Base-by-base conservation (phyloP, 2,888 invertebrate genomes). In the Agriopis marginaria region DNA sequence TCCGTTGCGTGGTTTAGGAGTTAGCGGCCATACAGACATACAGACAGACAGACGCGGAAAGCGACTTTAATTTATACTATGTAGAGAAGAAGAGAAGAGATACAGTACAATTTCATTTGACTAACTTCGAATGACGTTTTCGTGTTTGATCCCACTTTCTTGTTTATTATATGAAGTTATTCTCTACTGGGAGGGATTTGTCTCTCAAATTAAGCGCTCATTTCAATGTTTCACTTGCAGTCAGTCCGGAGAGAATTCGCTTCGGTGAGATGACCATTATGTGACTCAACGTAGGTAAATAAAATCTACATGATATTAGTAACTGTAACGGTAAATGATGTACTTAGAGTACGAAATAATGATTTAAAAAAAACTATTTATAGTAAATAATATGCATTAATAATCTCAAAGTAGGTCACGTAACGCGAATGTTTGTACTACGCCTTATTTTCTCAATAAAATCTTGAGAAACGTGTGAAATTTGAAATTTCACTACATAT, bases 261-360 rank as follows among this genome's bases (percentile, higher is more conserved):
- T 32, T 23, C 53, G 51, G 44, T 42, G 42, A 40, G 60, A 17
- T 7, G 23, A 12, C 44, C 62, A 14, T 50, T 45, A 23, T 61
- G 68, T 61, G 60, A 64, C 56, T 51, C 51, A n/a, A 61, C 62
- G 70, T 65, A 63, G 68, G 17, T 32, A 69, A 49, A 66, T 9
- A 65, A 65, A 56, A 50, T 32, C 42, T 54, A 70, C 47, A 59
- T 45, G 17, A 23, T 39, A 12, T 23, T 40, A 59, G 60, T 67
- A 58, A 70, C 71, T 61, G 59, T 56, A 65, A 61, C 39, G n/a
- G 62, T 42, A 73, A 66, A 66, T 63, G 70, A 56, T 68, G 79
- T 78, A 76, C 78, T 77, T 68, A 72, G 11, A 77, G 77, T 75
- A 75, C 78, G 12, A 68, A 73, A 73, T 69, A 69, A 70, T 63